Base-by-base conservation (phyloP, 1,140 invertebrate species). In the Bacillus rossius region DNA sequence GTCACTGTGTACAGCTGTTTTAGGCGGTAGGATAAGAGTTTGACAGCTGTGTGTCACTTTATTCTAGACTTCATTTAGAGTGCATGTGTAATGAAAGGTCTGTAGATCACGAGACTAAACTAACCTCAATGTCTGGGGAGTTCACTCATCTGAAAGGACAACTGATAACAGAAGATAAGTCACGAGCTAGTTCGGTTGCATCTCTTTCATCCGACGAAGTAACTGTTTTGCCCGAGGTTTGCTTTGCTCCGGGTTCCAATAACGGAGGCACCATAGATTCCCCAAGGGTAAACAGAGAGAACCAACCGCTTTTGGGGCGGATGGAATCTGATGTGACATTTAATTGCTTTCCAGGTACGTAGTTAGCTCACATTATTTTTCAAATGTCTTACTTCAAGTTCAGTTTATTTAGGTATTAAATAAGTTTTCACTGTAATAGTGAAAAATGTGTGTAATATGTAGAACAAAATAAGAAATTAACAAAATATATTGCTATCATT, bases 291-390 rank as follows among this genome's bases (percentile, higher is more conserved):
- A 87, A 88, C 74, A 81, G 90, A 69, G 92, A 94, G 81, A 91
- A 89, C 73, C 91, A 94, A 79, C 91, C 92, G 71, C 82, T 94
- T 62, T 81, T 94, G 23, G 84, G 86, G 77, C 83, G 86, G 64
- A 83, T 88, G 75, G 87, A 90, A 66, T 77, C 84, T 61, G 88
- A 91, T 71, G 78, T 86, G 48, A 82, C 84, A 37, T 88, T 82
- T 63, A 92, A 92, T 74, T 82, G 86, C 64, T 92, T 92, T 74
- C 84, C 88, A 79, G 89, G 90, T 92, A 77, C 71, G 73, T 71
- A 4, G 4, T 4, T 13, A 34, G 29, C 2, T 23, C 13, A 8
- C 16, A 5, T 17, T 1, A 17, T 4, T 3, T 8, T 51, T 26
- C 23, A 14, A 51, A 14, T 1, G 38, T n/a, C 14, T 41, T 16